phyloP scores from a whole-genome alignment of 2,888 invertebrate species.

The Biston betularia region DNA sequence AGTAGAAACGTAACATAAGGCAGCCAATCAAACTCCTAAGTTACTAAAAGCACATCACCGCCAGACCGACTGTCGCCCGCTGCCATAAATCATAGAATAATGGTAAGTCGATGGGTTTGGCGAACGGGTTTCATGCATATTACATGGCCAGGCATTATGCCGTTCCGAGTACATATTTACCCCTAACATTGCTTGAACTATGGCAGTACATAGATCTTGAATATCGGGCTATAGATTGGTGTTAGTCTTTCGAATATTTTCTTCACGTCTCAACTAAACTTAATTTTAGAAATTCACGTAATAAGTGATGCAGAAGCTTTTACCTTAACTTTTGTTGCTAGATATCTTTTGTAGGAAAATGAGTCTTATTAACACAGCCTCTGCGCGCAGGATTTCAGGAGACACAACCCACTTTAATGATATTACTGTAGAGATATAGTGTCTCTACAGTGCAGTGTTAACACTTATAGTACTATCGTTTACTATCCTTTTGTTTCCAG shows the following conservation, averaged over 20 bases:
- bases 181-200: conserved; percentile 2
- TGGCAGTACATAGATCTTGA: not conserved
- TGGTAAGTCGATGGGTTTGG: conserved; percentile 39
- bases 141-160: conserved; percentile 28
- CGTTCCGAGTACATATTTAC: conserved; percentile 1
- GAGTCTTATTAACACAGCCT: not conserved
- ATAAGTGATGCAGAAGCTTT: not conserved
- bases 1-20: not conserved
- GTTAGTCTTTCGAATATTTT: too few species aligned
- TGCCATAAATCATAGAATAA: conserved; percentile 38
- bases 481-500: not conserved
- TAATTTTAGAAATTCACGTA: not conserved
- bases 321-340: conserved; percentile 1
- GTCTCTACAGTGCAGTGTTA: too few species aligned
- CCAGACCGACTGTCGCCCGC: conserved; percentile 38
- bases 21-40: not conserved
- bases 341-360: not conserved
- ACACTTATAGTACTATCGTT: too few species aligned
- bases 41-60: conserved; percentile 7
- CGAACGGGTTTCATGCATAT: conserved; percentile 34
- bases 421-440: too few species aligned
- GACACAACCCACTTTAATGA: not conserved
- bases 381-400: not conserved
- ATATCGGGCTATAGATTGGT: too few species aligned
- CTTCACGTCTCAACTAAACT: too few species aligned